Percentiles rank a stretch among this genome's conserved stretches.
These are phyloP conservation scores for Gadus macrocephalus DNA, from an alignment of 2,113 vertebrate genomes.

Conservation along the genomic window DNA sequence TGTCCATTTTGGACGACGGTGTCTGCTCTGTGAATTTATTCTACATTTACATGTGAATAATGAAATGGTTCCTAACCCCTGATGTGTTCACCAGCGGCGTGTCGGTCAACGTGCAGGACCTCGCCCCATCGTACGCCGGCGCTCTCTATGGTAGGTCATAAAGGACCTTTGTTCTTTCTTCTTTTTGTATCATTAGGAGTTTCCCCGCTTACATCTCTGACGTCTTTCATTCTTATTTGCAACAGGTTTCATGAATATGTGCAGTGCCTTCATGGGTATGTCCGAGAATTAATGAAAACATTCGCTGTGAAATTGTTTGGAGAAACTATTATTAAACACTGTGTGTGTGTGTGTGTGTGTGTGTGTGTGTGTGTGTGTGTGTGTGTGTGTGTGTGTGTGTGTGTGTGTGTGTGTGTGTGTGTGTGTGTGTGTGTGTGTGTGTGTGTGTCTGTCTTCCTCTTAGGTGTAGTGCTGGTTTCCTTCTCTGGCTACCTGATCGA, in stretches of 20 bases:
- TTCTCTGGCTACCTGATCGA: slow-evolving; percentile 84
- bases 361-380: background rate
- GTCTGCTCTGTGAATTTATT: no score
- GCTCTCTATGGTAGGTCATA: slow-evolving; percentile 82
- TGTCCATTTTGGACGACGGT: no score
- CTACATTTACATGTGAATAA: no score
- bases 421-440: background rate
- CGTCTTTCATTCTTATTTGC: background rate
- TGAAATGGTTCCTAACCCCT: background rate
- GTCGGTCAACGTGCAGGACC: slow-evolving; percentile 86
- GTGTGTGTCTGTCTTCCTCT: slow-evolving; percentile 4
- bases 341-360: background rate
- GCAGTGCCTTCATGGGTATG: slow-evolving; percentile 84
- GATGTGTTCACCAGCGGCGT: slow-evolving; percentile 74
- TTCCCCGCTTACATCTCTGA: background rate
- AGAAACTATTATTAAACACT: background rate
- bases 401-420: background rate
- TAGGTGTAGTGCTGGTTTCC: slow-evolving; percentile 82
- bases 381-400: background rate
- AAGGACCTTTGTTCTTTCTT: no score
- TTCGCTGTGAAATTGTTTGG: background rate
- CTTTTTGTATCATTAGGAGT: no score
- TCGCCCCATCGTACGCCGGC: slow-evolving; percentile 85
- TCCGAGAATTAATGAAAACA: slow-evolving; percentile 7
- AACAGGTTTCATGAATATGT: slow-evolving; percentile 88